Conservation (phyloP, 2,113 vertebrate species). For the Otolemur garnettii region DNA sequence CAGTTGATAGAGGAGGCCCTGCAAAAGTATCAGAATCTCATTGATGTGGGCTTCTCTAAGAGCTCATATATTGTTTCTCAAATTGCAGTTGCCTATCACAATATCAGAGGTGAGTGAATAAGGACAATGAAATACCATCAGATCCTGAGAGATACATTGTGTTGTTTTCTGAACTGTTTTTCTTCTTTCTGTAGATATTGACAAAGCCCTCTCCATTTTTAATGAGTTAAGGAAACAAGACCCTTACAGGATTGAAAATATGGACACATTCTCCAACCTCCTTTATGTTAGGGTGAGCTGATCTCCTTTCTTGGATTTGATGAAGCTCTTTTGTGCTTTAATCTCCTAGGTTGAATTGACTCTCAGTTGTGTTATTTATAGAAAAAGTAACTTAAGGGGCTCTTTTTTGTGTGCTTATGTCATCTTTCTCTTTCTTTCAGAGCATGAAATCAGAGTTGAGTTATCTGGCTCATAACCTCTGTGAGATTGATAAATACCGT, state of each 20-base stretch:
- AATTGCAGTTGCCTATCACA: slow-evolving; percentile 99
- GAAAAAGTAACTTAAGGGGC: slow-evolving; percentile 8
- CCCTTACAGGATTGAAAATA: slow-evolving; percentile 99
- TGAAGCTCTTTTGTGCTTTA: slow-evolving; percentile 59
- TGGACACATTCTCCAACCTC: slow-evolving; percentile 99
- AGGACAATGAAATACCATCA: slow-evolving; percentile 26
- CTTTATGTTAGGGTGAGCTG: slow-evolving; percentile 96
- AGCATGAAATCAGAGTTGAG: slow-evolving; percentile 99
- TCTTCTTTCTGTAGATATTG: slow-evolving; percentile 93
- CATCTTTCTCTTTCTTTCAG: slow-evolving; percentile 86
- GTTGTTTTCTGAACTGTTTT: slow-evolving; percentile 61
- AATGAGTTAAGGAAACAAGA: slow-evolving; percentile 97
- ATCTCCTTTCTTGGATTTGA: slow-evolving; percentile 57
- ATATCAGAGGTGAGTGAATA: slow-evolving; percentile 94
- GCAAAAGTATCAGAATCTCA: slow-evolving; percentile 98
- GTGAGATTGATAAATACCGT: slow-evolving; percentile 99
- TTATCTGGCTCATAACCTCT: slow-evolving; percentile 98
- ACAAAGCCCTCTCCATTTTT: slow-evolving; percentile 97
- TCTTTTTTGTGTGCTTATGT: slow-evolving; percentile 56
- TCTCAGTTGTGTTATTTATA: background rate
- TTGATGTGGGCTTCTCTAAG: slow-evolving; percentile 97
- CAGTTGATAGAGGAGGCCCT: slow-evolving; percentile 99
- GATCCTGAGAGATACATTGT: background rate
- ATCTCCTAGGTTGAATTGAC: slow-evolving; percentile 27
- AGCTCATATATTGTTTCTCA: slow-evolving; percentile 99